Conservation (phyloP, 2,888 invertebrate species). For the Elegia similella region DNA sequence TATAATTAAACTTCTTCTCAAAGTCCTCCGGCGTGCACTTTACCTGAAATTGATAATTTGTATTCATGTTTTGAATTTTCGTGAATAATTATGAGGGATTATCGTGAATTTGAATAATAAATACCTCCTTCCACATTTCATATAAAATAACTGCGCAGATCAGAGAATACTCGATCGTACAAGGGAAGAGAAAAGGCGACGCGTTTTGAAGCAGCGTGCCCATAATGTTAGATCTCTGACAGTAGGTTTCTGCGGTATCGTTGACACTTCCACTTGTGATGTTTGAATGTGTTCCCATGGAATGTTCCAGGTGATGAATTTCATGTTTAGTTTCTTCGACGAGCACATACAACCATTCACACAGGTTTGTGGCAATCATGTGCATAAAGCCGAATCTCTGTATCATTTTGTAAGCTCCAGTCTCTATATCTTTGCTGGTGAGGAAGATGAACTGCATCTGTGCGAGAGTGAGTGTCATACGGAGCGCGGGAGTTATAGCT, state of each 20-base stretch:
- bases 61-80: slow-evolving; percentile 13
- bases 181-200: slow-evolving; percentile 92
- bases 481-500: slow-evolving; percentile 90
- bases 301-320: slow-evolving; percentile 86
- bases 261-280: slow-evolving; percentile 1
- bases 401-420: slow-evolving; percentile 85
- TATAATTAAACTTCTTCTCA: slow-evolving; percentile 61
- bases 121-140: slow-evolving; percentile 95
- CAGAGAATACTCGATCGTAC: slow-evolving; percentile 94
- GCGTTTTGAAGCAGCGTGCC: slow-evolving; percentile 86
- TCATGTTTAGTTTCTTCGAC: slow-evolving; percentile 95
- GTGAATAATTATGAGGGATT: slow-evolving; percentile 4
- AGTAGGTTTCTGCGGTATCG: slow-evolving; percentile 41
- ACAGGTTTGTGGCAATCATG: slow-evolving; percentile 95
- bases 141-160: slow-evolving; percentile 94
- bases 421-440: slow-evolving; percentile 87
- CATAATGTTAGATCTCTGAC: slow-evolving; percentile 85
- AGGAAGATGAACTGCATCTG: slow-evolving; percentile 97
- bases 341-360: slow-evolving; percentile 94
- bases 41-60: slow-evolving; percentile 46
- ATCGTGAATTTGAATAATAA: slow-evolving; percentile 2
- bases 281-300: slow-evolving; percentile 31
- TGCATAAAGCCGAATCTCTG: slow-evolving; percentile 97
- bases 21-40: slow-evolving; percentile 75
- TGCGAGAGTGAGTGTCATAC: slow-evolving; percentile 91